These are phyloP conservation scores for Craniophora ligustri DNA, from an alignment of 2,888 invertebrate genomes.

Conservation along the genomic window DNA sequence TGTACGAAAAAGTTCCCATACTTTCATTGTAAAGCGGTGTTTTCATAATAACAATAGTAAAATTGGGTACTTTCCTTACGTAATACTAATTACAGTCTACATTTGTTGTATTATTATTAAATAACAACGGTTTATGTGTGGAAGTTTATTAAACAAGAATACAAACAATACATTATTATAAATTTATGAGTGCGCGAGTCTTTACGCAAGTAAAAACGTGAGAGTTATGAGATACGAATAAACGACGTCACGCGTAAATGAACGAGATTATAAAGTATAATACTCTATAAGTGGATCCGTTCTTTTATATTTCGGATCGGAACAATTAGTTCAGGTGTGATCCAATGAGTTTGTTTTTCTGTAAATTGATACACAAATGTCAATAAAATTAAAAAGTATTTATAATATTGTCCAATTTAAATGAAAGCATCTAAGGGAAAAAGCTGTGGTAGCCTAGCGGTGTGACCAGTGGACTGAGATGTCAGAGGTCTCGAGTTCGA, in stretches of 20 bases:
- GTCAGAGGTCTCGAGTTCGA: too few relatives aligned
- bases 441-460: too few relatives aligned
- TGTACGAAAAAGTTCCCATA: conserved; percentile 30
- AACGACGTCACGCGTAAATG: neutral
- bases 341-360: too few relatives aligned
- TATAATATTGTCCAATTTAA: too few relatives aligned
- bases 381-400: too few relatives aligned
- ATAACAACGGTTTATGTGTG: conserved; percentile 11
- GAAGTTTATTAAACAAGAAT: conserved; percentile 11
- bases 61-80: conserved; percentile 2
- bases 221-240: conserved; percentile 1
- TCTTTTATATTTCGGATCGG: too few relatives aligned
- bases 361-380: too few relatives aligned
- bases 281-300: too few relatives aligned
- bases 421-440: too few relatives aligned
- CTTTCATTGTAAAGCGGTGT: conserved; percentile 27
- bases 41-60: conserved; percentile 8
- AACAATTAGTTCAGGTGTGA: too few relatives aligned
- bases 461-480: too few relatives aligned
- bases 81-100: conserved; percentile 9
- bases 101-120: conserved; percentile 2
- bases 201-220: conserved; percentile 37
- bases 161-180: conserved; percentile 13
- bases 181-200: conserved; percentile 20
- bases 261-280: neutral